Base-by-base conservation (phyloP, 2,113 vertebrate genomes). In the Chascanopsetta lugubris region DNA sequence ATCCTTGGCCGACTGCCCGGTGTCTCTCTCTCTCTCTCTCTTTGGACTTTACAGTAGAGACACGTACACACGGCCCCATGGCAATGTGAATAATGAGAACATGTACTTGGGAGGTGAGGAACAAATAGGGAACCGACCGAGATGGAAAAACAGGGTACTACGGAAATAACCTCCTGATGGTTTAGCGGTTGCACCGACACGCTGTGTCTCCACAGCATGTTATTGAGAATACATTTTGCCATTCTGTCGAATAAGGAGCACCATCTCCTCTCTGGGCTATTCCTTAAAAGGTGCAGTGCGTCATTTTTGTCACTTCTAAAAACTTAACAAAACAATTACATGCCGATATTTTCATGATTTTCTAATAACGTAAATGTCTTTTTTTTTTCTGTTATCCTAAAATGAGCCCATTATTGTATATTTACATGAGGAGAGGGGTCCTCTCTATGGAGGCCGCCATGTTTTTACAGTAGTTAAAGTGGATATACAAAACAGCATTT, bases 1-100 rank as follows among this genome's bases (percentile, higher is more conserved):
- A 46, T 77, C 65, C 57, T 79, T 85, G 85, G 82, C 79, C 55
- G 36, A 20, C 61, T 46, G 73, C 82, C 79, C 34, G 5, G 58
- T n/a, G n/a, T n/a, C n/a, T n/a, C n/a, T n/a, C n/a, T n/a, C n/a
- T n/a, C n/a, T n/a, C 53, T 60, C 42, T 66, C 61, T 49, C 51
- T 66, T 53, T 78, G 15, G 4, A 72, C 22, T 82, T 69, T 66
- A 76, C 54, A 80, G 69, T 70, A 40, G 61, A 74, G 68, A 84
- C 65, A 83, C 59, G 22, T 59, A 65, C 27, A 78, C 66, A 26
- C 69, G 50, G 56, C 77, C 79, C 82, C 26, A 54, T 65, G 77
- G 74, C 69, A 70, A 74, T 69, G 73, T 75, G 69, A 82, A 75
- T 84, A 82, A 82, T 84, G 78, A 79, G 75, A 83, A 81, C 80